Percentiles rank a stretch among this genome's conserved stretches.
Evolutionary conservation across 2,888 invertebrate species (phyloP).

Genomic region (Chymomyza amoena): DNA sequence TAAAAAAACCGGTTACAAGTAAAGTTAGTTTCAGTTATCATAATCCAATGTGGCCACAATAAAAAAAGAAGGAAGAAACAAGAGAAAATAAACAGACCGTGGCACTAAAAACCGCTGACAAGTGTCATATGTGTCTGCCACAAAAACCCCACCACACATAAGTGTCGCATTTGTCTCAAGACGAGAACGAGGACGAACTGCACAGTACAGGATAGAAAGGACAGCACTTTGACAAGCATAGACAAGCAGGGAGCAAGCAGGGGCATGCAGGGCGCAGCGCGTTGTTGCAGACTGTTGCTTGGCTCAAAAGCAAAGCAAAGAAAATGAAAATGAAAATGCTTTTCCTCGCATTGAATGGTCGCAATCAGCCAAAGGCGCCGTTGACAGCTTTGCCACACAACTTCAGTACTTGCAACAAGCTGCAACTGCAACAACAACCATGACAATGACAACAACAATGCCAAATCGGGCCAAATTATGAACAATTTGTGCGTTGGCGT

Average conservation of each 20-base stretch:
- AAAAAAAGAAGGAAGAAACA: not conserved
- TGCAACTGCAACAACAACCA: conserved; percentile 15
- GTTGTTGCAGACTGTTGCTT: conserved; percentile 10
- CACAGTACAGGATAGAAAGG: no score
- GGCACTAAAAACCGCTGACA: conserved; percentile 6
- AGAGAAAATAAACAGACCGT: conserved; percentile 4
- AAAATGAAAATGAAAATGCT: not conserved
- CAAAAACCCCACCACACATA: conserved; percentile 30
- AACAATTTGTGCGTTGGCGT: conserved; percentile 51
- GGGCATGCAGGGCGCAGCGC: not conserved
- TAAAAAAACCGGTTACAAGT: conserved; percentile 19
- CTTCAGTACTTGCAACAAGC: conserved; percentile 36
- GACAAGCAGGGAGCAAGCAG: not conserved
- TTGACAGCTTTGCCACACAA: conserved; percentile 23
- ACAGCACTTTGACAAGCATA: no score
- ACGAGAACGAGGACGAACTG: no score
- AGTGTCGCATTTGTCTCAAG: conserved; percentile 63
- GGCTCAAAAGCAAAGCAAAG: conserved; percentile 29
- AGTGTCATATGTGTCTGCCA: conserved; percentile 12
- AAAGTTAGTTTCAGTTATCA: not conserved
- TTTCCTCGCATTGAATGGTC: conserved; percentile 3
- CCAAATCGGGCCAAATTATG: conserved; percentile 66
- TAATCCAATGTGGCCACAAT: conserved; percentile 7
- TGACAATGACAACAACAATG: conserved; percentile 28
- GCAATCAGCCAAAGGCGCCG: conserved; percentile 30